These are phyloP conservation scores for Xylota segnis DNA, from an alignment of 2,888 invertebrate genomes.

Conservation along the genomic window DNA sequence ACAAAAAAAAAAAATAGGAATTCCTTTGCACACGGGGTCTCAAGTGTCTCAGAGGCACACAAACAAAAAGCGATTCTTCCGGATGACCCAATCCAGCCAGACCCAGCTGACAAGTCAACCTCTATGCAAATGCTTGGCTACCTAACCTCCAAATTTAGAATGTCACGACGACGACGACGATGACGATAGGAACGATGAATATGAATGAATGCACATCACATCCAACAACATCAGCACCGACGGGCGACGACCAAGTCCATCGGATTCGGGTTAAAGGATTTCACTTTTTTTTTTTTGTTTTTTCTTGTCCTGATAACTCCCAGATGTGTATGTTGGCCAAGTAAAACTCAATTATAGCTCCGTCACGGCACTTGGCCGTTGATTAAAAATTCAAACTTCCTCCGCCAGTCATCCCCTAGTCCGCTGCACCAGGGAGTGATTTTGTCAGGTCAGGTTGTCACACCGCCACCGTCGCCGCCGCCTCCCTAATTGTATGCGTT, in stretches of 20 bases:
- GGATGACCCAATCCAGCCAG: constrained; percentile 54
- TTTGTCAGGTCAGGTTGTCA: constrained; percentile 67
- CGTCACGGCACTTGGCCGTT: constrained; percentile 63
- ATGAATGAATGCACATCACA: constrained; percentile 48
- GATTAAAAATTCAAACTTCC: constrained; percentile 68
- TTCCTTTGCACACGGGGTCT: constrained; percentile 51
- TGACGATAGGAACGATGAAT: constrained; percentile 35
- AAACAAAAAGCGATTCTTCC: constrained; percentile 32
- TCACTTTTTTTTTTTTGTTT: neutral
- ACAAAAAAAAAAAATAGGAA: constrained; percentile 39
- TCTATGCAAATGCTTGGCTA: constrained; percentile 55
- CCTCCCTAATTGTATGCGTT: constrained; percentile 66
- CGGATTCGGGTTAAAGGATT: constrained; percentile 30
- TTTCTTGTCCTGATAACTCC: constrained; percentile 33
- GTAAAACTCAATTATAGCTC: constrained; percentile 64
- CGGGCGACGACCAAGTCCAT: constrained; percentile 15
- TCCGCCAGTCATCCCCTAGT: neutral
- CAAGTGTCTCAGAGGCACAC: constrained; percentile 41
- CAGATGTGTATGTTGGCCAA: constrained; percentile 36
- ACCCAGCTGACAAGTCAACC: constrained; percentile 61
- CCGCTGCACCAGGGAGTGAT: constrained; percentile 41
- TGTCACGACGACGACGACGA: constrained; percentile 11
- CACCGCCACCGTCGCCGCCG: too few relatives aligned
- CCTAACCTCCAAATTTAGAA: constrained; percentile 62
- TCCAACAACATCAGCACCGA: constrained; percentile 1